A percentile compares a stretch with the other conserved stretches of the same genome.
phyloP scores from a whole-genome alignment of 23 tunicate genomes.

The Halocynthia roretzi region DNA sequence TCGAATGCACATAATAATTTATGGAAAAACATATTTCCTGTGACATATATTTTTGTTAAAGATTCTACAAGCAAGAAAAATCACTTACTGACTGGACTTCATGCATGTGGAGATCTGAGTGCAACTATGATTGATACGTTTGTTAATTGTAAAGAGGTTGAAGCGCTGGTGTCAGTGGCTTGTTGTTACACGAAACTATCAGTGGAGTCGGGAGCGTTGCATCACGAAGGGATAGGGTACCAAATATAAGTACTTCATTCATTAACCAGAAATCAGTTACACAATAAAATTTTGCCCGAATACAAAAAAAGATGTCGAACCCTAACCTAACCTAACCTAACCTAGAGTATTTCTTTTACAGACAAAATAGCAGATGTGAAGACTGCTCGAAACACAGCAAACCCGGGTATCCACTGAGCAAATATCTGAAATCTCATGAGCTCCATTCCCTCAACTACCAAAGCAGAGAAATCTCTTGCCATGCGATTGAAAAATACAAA shows the following conservation, averaged over 20 bases:
- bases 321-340: no score
- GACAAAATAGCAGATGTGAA: background rate
- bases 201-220: background rate
- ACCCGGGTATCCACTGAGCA: slow-evolving; percentile 69
- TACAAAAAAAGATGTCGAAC: no score
- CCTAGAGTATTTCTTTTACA: no score
- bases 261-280: no score
- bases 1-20: no score
- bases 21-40: no score
- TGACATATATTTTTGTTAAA: no score
- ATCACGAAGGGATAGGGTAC: no score
- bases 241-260: no score
- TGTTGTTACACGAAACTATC: slow-evolving; percentile 89
- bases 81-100: slow-evolving; percentile 57
- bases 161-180: slow-evolving; percentile 62
- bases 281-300: no score
- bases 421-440: slow-evolving; percentile 12
- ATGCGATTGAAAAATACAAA: slow-evolving; percentile 42
- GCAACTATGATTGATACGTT: slow-evolving; percentile 77
- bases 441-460: slow-evolving; percentile 37
- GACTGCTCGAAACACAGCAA: background rate
- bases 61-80: background rate
- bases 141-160: slow-evolving; percentile 29
- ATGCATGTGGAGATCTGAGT: slow-evolving; percentile 92
- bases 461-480: slow-evolving; percentile 48